phyloP scores from a whole-genome alignment of 1,140 invertebrate species.

The Augochlora pura region DNA sequence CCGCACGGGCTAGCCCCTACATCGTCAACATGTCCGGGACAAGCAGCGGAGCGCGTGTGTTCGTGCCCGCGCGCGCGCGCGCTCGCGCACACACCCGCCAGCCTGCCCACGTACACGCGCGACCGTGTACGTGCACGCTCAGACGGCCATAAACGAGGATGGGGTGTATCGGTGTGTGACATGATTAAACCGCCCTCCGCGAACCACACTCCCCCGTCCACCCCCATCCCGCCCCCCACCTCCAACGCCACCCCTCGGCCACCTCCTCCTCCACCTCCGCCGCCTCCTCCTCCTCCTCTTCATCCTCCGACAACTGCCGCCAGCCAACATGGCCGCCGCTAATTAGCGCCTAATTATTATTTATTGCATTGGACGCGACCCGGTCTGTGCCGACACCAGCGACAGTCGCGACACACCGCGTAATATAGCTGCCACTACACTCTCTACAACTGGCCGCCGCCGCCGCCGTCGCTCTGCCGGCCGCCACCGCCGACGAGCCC shows the following conservation, averaged over 20 bases:
- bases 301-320: conserved; percentile 56
- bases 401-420: conserved; percentile 57
- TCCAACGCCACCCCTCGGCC: not conserved
- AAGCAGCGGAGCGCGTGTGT: conserved; percentile 46
- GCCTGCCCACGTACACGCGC: not conserved
- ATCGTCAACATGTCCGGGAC: conserved; percentile 73
- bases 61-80: conserved; percentile 10
- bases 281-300: not conserved
- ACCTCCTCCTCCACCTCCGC: not conserved
- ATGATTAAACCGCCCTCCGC: conserved; percentile 69
- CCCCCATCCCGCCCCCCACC: not conserved
- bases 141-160: conserved; percentile 12
- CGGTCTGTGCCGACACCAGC: conserved; percentile 38
- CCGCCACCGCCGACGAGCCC: not conserved
- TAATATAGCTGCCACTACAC: conserved; percentile 54
- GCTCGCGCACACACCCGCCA: conserved; percentile 14
- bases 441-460: not conserved
- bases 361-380: conserved; percentile 70
- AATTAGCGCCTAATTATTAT: conserved; percentile 76
- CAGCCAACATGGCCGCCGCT: conserved; percentile 72
- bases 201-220: not conserved
- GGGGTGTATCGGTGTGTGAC: conserved; percentile 64
- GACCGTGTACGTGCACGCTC: not conserved
- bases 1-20: conserved; percentile 72
- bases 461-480: too few species aligned